Evolutionary conservation across 1,140 invertebrate species (phyloP).

Genomic region (Argopecten irradians): DNA sequence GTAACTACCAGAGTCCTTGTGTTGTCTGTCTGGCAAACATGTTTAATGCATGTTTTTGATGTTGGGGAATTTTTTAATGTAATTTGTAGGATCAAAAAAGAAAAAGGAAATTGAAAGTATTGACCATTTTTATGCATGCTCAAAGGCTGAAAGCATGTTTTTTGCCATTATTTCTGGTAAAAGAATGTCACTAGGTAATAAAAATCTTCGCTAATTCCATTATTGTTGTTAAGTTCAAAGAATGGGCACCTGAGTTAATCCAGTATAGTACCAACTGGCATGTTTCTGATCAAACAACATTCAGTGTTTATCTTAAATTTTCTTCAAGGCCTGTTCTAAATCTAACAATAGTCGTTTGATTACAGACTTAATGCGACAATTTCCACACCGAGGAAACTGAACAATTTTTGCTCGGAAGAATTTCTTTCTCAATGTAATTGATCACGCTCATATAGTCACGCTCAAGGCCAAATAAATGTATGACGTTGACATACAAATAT

Average conservation of each 20-base stretch:
- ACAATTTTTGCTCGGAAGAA: neutral
- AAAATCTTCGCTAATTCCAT: neutral
- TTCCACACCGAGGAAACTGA: no score
- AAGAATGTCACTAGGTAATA: no score
- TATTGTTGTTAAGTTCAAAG: neutral
- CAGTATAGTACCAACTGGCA: neutral
- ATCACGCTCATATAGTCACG: neutral
- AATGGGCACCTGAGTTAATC: neutral
- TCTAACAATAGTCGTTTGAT: neutral
- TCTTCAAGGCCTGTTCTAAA: neutral
- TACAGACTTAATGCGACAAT: neutral
- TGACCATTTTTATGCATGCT: neutral
- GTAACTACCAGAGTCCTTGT: neutral
- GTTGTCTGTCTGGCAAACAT: neutral
- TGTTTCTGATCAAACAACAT: neutral
- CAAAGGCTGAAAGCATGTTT: neutral
- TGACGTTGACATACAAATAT: neutral
- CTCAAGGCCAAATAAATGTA: neutral
- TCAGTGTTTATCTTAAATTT: neutral
- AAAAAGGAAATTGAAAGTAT: neutral
- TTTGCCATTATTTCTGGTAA: neutral
- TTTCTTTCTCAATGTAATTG: neutral
- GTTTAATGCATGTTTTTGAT: constrained; percentile 18
- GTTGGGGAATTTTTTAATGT: neutral
- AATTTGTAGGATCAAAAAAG: neutral